Conservation (phyloP, 1,140 invertebrate species). For the Zaprionus ghesquierei region DNA sequence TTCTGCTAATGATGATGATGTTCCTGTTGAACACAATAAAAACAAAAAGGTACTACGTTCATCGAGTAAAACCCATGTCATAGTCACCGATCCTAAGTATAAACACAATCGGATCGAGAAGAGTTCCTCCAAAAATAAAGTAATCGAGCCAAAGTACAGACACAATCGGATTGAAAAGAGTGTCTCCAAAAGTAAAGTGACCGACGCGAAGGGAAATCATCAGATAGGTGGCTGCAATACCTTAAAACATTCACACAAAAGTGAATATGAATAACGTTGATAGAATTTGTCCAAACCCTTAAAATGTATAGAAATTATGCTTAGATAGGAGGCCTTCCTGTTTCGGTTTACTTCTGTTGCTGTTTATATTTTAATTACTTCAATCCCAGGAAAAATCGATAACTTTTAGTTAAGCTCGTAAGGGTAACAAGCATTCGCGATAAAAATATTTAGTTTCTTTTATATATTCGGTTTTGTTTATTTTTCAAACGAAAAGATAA, state of each 20-base stretch:
- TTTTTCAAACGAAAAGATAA: constrained; percentile 21
- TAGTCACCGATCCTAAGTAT: constrained; percentile 60
- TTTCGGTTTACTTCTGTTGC: too few species aligned
- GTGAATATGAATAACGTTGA: too few species aligned
- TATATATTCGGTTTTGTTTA: constrained; percentile 13
- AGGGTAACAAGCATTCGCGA: constrained; percentile 8
- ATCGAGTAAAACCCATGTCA: constrained; percentile 42
- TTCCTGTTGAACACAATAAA: neutral
- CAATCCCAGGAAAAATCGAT: neutral
- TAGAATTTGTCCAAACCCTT: neutral
- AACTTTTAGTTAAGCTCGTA: neutral
- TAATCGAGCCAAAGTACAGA: constrained; percentile 44
- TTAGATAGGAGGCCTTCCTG: too few species aligned
- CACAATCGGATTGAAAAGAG: constrained; percentile 68
- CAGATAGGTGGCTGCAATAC: neutral
- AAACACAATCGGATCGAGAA: constrained; percentile 65
- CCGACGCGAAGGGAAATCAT: constrained; percentile 5
- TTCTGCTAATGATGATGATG: constrained; percentile 25
- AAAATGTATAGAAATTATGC: too few species aligned
- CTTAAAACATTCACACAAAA: neutral
- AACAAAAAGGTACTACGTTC: constrained; percentile 28
- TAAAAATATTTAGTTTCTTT: neutral
- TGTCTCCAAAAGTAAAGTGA: constrained; percentile 59
- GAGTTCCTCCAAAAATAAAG: constrained; percentile 62
- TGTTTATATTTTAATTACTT: neutral